These are phyloP conservation scores for Drosophila obscura DNA, from an alignment of 1,140 invertebrate genomes.

Conservation along the genomic window DNA sequence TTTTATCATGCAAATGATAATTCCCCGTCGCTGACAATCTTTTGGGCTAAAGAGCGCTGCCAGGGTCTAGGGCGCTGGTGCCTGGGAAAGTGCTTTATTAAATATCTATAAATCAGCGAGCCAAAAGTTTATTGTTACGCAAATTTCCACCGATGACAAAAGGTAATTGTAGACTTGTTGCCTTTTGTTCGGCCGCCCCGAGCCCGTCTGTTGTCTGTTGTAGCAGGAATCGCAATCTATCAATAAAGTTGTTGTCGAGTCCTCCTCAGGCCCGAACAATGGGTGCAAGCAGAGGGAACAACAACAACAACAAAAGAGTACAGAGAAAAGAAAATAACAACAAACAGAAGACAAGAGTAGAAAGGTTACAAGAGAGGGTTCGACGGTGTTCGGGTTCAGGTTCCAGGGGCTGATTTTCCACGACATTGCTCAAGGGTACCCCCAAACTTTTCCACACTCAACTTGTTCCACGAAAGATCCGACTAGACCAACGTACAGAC, in stretches of 20 bases:
- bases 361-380: conserved; percentile 6
- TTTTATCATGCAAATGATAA: conserved; percentile 58
- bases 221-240: conserved; percentile 73
- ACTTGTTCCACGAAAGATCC: conserved; percentile 54
- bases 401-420: conserved; percentile 51
- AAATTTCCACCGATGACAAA: conserved; percentile 64
- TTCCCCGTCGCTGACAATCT: conserved; percentile 19
- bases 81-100: conserved; percentile 74
- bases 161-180: conserved; percentile 64
- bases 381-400: not conserved
- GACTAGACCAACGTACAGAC: not conserved
- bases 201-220: conserved; percentile 2
- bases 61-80: not conserved
- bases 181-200: conserved; percentile 24
- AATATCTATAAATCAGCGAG: conserved; percentile 71
- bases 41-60: not conserved
- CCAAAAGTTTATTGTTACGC: conserved; percentile 68
- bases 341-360: conserved; percentile 3
- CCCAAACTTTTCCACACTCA: conserved; percentile 64
- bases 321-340: conserved; percentile 40
- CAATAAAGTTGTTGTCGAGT: conserved; percentile 62
- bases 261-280: conserved; percentile 14
- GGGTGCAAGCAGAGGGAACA: conserved; percentile 41
- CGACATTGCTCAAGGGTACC: conserved; percentile 49
- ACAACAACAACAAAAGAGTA: conserved; percentile 29